Evolutionary conservation across 1,140 invertebrate genomes (phyloP), one percentile per base, ranked within the genome.

Genomic region (silkworm (Bombyx mori)): DNA sequence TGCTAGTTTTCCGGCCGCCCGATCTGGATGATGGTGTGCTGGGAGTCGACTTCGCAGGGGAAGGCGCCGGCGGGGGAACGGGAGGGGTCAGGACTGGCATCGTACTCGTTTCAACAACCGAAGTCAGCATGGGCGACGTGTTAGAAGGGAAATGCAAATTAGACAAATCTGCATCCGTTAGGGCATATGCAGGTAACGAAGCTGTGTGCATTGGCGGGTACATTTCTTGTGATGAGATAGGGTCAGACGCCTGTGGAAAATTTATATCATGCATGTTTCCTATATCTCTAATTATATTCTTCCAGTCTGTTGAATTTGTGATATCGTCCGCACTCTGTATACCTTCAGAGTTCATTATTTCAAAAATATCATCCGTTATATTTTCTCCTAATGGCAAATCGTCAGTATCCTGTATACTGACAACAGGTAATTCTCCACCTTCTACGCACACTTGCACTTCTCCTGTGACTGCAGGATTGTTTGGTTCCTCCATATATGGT

Each of bases 1-100:
- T 91, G 52, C 89, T 85, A 22, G 88, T 79, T 73, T 90, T 91
- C 22, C 89, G 78, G 44, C 89, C 85, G 26, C 89, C 82, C 42
- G 57, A 70, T 59, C 63, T 85, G 52, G 63, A 77, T 9, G 73
- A 63, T 1, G 75, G 75, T 42, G 75, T 83, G 68, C 42, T 71
- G n/a, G 73, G 67, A 42, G 64, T 63, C 71, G 61, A 62, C 62
- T 72, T 55, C 7, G 45, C 54, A 22, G 69, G 63, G 6, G 71
- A 72, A 45, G 74, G 79, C 64, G 26, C 69, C 18, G 70, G 65
- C 22, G 69, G 64, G 45, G 67, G 47, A 10, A 8, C 62, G 9
- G 59, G 63, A 52, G 77, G 72, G 61, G 70, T 62, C 64, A 72
- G 60, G 2, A 35, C 26, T 35, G 26, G 26, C 26, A 35, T 35